phyloP scores from a whole-genome alignment of 2,888 invertebrate genomes.

The Limnephilus rhombicus region DNA sequence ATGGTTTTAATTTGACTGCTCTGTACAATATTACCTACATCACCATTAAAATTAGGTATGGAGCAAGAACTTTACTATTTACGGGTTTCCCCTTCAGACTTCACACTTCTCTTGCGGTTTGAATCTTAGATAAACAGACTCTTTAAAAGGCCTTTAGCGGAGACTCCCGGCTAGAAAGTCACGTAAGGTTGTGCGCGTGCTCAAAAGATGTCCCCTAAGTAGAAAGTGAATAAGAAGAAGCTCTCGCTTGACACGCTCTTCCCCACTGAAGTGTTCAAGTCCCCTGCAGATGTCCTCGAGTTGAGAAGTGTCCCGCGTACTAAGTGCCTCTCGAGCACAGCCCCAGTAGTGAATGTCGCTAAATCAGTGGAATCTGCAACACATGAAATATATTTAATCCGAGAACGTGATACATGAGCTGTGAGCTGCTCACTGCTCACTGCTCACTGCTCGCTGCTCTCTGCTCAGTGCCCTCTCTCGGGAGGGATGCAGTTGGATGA shows the following conservation, averaged over 20 bases:
- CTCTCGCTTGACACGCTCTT: slow-evolving; percentile 4
- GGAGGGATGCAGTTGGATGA: background rate
- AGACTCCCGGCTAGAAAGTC: background rate
- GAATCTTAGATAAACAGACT: slow-evolving; percentile 1
- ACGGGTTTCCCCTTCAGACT: background rate
- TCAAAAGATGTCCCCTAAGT: slow-evolving; percentile 10
- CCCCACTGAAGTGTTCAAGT: slow-evolving; percentile 2
- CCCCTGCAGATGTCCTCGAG: slow-evolving; percentile 12
- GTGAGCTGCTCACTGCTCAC: background rate
- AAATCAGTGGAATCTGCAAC: background rate
- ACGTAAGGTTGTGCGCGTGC: slow-evolving; percentile 13
- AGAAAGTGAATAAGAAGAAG: slow-evolving; percentile 6
- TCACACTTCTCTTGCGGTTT: background rate
- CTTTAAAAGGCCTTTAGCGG: background rate
- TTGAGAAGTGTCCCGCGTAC: slow-evolving; percentile 2
- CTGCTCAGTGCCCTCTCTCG: background rate
- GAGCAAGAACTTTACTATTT: background rate
- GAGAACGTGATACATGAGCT: background rate
- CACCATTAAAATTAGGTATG: background rate
- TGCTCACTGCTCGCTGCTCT: no score
- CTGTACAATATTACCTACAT: background rate
- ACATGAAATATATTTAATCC: background rate
- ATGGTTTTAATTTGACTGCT: background rate
- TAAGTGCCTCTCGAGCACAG: slow-evolving; percentile 5
- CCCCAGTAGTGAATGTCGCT: background rate